Evolutionary conservation across 2,888 invertebrate genomes (phyloP), one percentile per base, ranked within the genome.

Genomic region (Apamea monoglypha): DNA sequence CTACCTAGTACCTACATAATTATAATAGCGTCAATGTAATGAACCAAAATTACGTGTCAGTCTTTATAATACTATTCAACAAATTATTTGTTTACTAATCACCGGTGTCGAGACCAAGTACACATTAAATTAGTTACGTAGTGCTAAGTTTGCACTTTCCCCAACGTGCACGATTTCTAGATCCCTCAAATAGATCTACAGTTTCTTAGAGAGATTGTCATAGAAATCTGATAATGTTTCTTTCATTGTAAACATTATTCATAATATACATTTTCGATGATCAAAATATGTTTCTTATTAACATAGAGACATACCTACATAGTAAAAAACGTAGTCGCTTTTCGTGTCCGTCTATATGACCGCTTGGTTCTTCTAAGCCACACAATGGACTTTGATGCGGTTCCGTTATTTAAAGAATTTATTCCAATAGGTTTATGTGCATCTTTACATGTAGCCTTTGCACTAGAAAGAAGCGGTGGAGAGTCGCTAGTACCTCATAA

Each of bases 111-210:
- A 66, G 25, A 67, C 50, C 66, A 78, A 74, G 79, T 76, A 77
- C 69, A 86, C 67, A 70, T 68, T 74, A 76, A 76, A 78, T 77
- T 80, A 89, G 80, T 82, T 82, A 53, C n/a, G 63, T 73, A 59
- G 88, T 85, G 86, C 69, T 85, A 82, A 88, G 86, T 85, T 82
- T 59, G 66, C 63, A 82, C 83, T 85, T 85, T 85, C 77, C 64
- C 69, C 29, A 77, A 82, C 72, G 69, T 67, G 44, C 63, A 59
- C 69, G 82, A 77, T 76, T 82, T 80, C 78, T 76, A 81, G 73
- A 78, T 69, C 73, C 84, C 56, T 83, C 78, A 73, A 85, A 70
- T 25, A 74, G 68, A 74, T 81, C 63, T 50, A 53, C 50, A 40
- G 66, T 64, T 68, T 71, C 74, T 53, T 70, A 40, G 32, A 69